Percentiles rank a stretch among this genome's conserved stretches.
Evolutionary conservation across 2,797 vertebrate genomes (phyloP).

Genomic region (Fistularia tabacaria): DNA sequence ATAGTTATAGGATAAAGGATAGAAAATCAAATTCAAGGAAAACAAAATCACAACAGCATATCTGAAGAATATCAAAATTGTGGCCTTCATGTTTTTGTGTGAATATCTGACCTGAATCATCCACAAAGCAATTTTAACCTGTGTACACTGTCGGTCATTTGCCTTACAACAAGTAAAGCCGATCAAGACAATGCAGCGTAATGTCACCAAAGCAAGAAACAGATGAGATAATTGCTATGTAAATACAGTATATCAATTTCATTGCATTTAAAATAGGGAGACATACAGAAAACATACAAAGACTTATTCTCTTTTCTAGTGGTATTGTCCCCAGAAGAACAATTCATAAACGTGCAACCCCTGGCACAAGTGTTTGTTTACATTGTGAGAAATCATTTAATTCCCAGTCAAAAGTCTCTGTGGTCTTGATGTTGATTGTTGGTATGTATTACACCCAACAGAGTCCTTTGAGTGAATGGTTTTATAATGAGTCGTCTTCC

Average conservation of each 20-base stretch:
- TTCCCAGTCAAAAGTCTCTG: constrained; percentile 48
- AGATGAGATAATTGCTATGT: too few species aligned
- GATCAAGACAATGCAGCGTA: too few species aligned
- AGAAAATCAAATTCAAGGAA: too few species aligned
- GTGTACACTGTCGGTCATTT: too few species aligned
- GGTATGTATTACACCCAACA: constrained; percentile 63
- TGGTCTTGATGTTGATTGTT: constrained; percentile 53
- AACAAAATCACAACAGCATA: too few species aligned
- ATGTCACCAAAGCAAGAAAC: too few species aligned
- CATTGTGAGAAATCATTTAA: constrained; percentile 48
- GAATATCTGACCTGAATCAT: background rate
- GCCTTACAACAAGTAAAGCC: too few species aligned
- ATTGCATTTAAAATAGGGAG: too few species aligned
- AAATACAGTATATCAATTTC: too few species aligned
- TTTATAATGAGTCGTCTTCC: constrained; percentile 44
- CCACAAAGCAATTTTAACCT: too few species aligned
- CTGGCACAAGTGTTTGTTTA: constrained; percentile 60
- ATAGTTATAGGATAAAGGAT: too few species aligned
- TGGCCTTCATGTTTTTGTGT: background rate
- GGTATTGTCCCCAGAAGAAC: constrained; percentile 51
- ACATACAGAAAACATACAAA: background rate
- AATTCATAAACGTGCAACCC: constrained; percentile 41
- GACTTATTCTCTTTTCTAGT: constrained; percentile 2
- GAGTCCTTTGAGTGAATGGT: constrained; percentile 50
- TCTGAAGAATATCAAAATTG: too few species aligned